Evolutionary conservation across 1,140 invertebrate genomes (phyloP), one percentile per base, ranked within the genome.

Genomic region (Ectropis grisescens): DNA sequence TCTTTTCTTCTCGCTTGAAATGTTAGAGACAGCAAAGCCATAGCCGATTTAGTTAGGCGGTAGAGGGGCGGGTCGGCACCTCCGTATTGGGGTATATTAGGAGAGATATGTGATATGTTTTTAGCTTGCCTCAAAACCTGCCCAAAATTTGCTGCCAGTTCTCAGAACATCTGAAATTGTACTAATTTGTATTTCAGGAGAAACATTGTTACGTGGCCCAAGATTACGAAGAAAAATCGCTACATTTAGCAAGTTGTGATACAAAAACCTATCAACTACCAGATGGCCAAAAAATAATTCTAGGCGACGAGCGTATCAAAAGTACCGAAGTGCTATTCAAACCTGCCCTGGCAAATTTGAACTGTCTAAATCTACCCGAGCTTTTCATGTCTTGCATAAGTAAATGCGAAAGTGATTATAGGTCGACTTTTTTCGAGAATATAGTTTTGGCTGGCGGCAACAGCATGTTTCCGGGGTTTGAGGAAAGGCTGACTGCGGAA

Each of bases 301-400:
- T 96, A 33, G 91, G 92, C 11, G 91, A 92, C 62, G 93, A 95
- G 78, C 84, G 93, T 32, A 95, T 95, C 85, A 86, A 92, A 55
- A 95, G 91, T 54, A 92, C 93, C 2, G 93, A 96, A 79, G 88
- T 93, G 22, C 84, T 96, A 37, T 95, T 95, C 85, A 91, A 93
- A 58, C 92, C 93, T 24, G 85, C 86, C 1, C 88, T 93, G 64
- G 69, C 90, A 27, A 89, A 88, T 25, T 88, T 93, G 85, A 89
- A 92, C 74, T 88, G 89, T 25, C 87, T 87, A 28, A 91, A 89
- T 32, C 89, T 93, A 49, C 88, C 91, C 37, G 91, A 94, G 57
- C 91, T 91, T 19, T 91, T 91, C 10, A 92, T 90, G 83, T 91
- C 91, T 62, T 92, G 90, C 30, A 94, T 95, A 46, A 91, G 90